These are phyloP conservation scores for Anomalospiza imberbis DNA, from an alignment of 2,797 vertebrate genomes.

Conservation along the genomic window DNA sequence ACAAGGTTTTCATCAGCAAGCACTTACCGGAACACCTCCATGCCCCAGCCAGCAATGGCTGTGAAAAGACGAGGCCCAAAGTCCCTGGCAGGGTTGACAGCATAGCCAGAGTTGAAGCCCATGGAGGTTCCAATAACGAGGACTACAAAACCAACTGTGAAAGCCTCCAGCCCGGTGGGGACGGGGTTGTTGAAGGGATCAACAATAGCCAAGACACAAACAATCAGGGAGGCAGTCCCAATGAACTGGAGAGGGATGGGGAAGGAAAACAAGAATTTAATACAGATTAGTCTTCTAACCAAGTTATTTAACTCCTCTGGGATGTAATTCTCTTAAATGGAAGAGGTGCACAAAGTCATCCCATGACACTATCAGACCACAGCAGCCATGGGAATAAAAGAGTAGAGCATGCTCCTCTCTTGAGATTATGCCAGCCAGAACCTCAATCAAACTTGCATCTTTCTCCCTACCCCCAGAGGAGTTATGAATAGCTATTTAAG, in stretches of 20 bases:
- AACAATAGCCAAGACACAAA: constrained; percentile 93
- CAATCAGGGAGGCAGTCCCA: constrained; percentile 89
- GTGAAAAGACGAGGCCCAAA: constrained; percentile 94
- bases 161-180: constrained; percentile 90
- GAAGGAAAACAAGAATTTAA: neutral
- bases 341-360: neutral
- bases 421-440: neutral
- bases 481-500: neutral
- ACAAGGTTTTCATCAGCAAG: neutral
- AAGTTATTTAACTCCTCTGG: neutral
- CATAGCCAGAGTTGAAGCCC: constrained; percentile 98
- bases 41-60: constrained; percentile 91
- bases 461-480: neutral
- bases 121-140: constrained; percentile 94
- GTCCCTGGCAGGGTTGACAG: constrained; percentile 96
- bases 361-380: neutral
- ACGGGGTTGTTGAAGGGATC: constrained; percentile 94
- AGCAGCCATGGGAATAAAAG: neutral
- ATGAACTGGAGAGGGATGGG: constrained; percentile 77
- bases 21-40: constrained; percentile 90
- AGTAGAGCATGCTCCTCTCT: neutral
- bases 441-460: fast-evolving
- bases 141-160: constrained; percentile 94
- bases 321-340: neutral
- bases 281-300: neutral